Conservation (phyloP, 2,888 invertebrate genomes). For the Arenicola marina region DNA sequence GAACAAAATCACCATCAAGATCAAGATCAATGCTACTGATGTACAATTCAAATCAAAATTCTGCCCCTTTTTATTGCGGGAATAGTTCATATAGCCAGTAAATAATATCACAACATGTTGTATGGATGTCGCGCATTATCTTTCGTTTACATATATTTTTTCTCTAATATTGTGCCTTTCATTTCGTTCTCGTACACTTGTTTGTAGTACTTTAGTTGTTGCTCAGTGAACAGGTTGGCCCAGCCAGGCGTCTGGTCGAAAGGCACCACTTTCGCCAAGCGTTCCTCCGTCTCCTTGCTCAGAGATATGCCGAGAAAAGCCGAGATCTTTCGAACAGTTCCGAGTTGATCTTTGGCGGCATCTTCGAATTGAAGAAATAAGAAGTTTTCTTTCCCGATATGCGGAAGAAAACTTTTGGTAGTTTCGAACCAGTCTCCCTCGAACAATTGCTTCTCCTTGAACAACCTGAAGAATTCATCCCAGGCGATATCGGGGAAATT, state of each 20-base stretch:
- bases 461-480: not conserved
- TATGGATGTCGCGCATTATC: no score
- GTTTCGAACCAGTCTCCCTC: slow-evolving; percentile 6
- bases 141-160: not conserved
- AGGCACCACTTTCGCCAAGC: not conserved
- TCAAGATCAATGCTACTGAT: no score
- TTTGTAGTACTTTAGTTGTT: not conserved
- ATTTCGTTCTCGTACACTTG: not conserved
- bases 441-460: not conserved
- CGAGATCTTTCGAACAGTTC: not conserved
- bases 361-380: not conserved
- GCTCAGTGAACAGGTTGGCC: not conserved
- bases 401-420: not conserved
- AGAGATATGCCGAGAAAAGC: not conserved
- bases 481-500: not conserved
- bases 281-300: not conserved
- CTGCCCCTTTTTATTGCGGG: no score
- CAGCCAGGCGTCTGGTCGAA: not conserved
- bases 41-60: no score
- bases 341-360: not conserved
- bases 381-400: not conserved
- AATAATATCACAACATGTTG: no score
- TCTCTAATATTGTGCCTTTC: not conserved
- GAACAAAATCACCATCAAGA: no score
- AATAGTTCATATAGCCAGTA: no score